A percentile compares a stretch with the other conserved stretches of the same genome.
Conservation (phyloP, 2,113 vertebrate species). For the Psilopogon haemacephalus region DNA sequence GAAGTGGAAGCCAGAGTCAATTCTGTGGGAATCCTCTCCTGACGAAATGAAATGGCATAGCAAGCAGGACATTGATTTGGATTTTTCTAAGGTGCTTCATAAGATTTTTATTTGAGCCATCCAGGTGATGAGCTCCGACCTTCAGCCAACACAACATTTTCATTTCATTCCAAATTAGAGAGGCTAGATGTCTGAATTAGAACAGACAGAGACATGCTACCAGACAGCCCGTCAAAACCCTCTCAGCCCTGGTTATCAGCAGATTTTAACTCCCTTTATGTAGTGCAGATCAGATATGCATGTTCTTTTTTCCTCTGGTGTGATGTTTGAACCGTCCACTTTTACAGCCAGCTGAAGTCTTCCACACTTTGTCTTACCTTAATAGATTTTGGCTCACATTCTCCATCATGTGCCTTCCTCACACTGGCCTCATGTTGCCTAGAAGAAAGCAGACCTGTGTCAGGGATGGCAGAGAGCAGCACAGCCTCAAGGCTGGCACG, state of each 20-base stretch:
- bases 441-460: not conserved
- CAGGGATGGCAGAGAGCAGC: not conserved
- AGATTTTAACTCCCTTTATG: not conserved
- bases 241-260: not conserved
- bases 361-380: not conserved
- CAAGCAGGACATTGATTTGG: not conserved
- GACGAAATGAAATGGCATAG: not conserved
- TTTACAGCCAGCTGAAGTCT: not conserved
- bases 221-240: not conserved
- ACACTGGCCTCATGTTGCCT: not conserved
- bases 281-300: not conserved
- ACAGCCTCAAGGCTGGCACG: fast-evolving
- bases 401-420: constrained; percentile 18
- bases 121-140: not conserved
- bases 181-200: not conserved
- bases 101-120: not conserved
- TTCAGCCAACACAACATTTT: not conserved
- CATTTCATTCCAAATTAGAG: not conserved
- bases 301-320: not conserved
- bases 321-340: not conserved
- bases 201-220: not conserved
- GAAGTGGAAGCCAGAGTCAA: not conserved
- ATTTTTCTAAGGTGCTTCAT: not conserved
- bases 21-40: not conserved
- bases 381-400: not conserved